Conservation (phyloP, 2,797 vertebrate species). For the Neoniphon sammara region DNA sequence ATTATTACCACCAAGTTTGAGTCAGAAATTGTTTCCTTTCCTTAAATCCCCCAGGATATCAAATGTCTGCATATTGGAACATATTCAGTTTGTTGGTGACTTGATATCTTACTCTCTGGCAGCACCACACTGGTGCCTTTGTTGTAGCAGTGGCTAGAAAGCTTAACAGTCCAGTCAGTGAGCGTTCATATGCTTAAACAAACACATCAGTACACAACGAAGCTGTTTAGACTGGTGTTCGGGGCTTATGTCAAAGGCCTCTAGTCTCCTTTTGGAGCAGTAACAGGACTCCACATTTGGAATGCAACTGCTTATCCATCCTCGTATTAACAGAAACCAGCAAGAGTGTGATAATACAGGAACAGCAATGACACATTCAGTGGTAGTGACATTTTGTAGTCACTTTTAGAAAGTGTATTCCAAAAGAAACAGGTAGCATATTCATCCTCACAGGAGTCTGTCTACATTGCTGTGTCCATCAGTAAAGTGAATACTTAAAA, state of each 20-base stretch:
- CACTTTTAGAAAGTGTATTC: not conserved
- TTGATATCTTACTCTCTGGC: slow-evolving; percentile 43
- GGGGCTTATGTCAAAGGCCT: slow-evolving; percentile 18
- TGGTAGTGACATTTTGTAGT: not conserved
- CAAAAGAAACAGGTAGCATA: too few relatives aligned
- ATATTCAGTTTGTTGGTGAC: slow-evolving; percentile 39
- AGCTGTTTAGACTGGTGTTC: slow-evolving; percentile 35
- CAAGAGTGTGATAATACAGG: slow-evolving; percentile 19
- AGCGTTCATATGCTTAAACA: slow-evolving; percentile 53
- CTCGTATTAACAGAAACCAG: slow-evolving; percentile 10
- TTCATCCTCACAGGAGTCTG: not conserved
- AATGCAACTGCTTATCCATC: slow-evolving; percentile 1
- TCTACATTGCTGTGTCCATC: not conserved
- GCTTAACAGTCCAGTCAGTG: slow-evolving; percentile 24
- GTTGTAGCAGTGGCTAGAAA: slow-evolving; percentile 51
- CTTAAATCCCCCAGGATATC: not conserved
- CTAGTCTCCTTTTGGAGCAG: slow-evolving; percentile 17
- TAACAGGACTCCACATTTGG: slow-evolving; percentile 18
- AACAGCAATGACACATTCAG: not conserved
- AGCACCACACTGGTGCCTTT: slow-evolving; percentile 54
- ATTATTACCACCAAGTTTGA: not conserved
- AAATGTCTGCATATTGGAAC: slow-evolving; percentile 9
- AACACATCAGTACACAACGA: slow-evolving; percentile 44
- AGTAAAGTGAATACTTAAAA: too few relatives aligned
- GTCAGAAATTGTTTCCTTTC: not conserved